These are phyloP conservation scores for Perdix hodgsoniae DNA, from an alignment of 2,797 vertebrate genomes.

Conservation along the genomic window DNA sequence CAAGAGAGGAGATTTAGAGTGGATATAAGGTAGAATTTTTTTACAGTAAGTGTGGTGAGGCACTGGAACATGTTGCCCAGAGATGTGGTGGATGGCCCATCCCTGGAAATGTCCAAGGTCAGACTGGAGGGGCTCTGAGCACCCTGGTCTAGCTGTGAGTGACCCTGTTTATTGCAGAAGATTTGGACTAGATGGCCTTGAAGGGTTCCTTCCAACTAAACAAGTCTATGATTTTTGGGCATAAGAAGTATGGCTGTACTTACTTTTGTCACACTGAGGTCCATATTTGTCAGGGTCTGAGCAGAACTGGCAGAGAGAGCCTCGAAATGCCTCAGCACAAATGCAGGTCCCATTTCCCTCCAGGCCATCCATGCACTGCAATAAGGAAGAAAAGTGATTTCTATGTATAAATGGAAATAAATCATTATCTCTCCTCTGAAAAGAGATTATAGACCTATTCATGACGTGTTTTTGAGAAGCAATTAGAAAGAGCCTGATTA, in stretches of 20 bases:
- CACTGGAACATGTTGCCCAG: too few relatives aligned
- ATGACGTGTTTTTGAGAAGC: not conserved
- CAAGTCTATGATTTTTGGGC: not conserved
- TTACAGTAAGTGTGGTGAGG: too few relatives aligned
- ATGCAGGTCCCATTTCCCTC: conserved; percentile 87
- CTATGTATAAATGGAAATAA: not conserved
- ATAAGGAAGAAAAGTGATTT: not conserved
- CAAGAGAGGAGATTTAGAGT: too few relatives aligned
- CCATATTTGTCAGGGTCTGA: conserved; percentile 83
- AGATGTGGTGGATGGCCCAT: too few relatives aligned
- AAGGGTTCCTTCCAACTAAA: too few relatives aligned
- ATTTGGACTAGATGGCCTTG: too few relatives aligned
- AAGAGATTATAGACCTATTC: not conserved
- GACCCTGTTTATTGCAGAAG: too few relatives aligned
- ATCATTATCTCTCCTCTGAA: not conserved
- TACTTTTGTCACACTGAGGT: conserved; percentile 87
- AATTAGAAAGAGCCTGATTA: not conserved
- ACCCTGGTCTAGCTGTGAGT: too few relatives aligned
- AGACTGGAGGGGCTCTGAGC: too few relatives aligned
- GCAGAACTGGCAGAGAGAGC: conserved; percentile 91
- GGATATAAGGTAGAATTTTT: too few relatives aligned
- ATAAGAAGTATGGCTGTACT: not conserved
- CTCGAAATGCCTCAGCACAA: conserved; percentile 86
- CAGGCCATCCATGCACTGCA: conserved; percentile 88
- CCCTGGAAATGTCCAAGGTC: too few relatives aligned